Conservation (phyloP, 1,140 invertebrate genomes). For the Gonioctena quinquepunctata region DNA sequence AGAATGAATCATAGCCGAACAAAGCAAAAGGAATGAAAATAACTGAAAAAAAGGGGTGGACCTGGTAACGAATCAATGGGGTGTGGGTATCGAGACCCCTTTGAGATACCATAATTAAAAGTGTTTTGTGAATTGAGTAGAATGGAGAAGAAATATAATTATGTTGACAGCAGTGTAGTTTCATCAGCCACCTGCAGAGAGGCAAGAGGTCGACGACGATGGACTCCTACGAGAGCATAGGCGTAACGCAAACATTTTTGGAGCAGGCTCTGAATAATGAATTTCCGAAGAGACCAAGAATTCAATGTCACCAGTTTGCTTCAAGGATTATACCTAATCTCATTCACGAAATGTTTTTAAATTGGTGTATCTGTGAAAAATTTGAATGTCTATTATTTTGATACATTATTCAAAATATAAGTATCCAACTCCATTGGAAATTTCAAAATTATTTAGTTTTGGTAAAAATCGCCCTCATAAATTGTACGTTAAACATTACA, state of each 20-base stretch:
- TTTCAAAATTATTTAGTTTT: too few relatives aligned
- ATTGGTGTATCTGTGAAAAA: too few relatives aligned
- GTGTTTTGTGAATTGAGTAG: conserved; percentile 37
- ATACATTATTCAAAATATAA: too few relatives aligned
- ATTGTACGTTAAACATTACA: too few relatives aligned
- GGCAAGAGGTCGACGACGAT: background rate
- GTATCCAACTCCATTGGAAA: too few relatives aligned
- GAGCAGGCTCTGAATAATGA: background rate
- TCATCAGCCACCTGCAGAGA: conserved; percentile 43
- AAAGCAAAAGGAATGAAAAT: conserved; percentile 19
- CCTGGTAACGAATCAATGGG: conserved; percentile 26
- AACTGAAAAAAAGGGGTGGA: conserved; percentile 10
- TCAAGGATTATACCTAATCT: too few relatives aligned
- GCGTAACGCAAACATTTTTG: background rate
- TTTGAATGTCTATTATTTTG: too few relatives aligned
- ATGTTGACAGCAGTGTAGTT: conserved; percentile 39
- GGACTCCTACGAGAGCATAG: background rate
- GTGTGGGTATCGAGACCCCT: conserved; percentile 33
- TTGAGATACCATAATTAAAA: conserved; percentile 41
- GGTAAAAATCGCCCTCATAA: too few relatives aligned
- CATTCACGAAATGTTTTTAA: too few relatives aligned
- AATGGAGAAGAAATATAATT: conserved; percentile 40
- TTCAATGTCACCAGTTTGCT: too few relatives aligned
- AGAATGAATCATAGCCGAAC: conserved; percentile 13
- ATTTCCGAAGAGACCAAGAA: too few relatives aligned